Evolutionary conservation across 1,140 invertebrate genomes (phyloP).

Genomic region (Drosophila prosaltans): DNA sequence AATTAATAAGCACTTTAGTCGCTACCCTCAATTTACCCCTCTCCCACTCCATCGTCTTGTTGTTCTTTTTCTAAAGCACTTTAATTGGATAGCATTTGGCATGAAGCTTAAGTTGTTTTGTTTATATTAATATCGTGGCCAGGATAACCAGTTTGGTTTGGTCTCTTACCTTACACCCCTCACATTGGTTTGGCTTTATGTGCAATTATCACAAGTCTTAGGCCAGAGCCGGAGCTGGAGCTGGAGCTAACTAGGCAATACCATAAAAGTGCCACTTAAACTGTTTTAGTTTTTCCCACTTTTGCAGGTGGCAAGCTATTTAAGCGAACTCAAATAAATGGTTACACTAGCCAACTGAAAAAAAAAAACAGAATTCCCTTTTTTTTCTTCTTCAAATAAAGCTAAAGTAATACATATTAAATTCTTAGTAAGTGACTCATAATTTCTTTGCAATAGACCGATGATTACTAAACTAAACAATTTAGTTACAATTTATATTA

Average conservation of each 20-base stretch:
- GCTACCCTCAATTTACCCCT: slow-evolving; percentile 18
- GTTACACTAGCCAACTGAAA: slow-evolving; percentile 1
- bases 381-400: background rate
- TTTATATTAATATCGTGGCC: slow-evolving; percentile 67
- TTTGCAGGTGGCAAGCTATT: slow-evolving; percentile 52
- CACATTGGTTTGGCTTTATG: slow-evolving; percentile 4
- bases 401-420: background rate
- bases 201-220: slow-evolving; percentile 59
- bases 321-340: slow-evolving; percentile 2
- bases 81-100: slow-evolving; percentile 69
- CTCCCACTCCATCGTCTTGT: background rate
- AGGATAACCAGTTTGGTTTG: slow-evolving; percentile 52
- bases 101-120: slow-evolving; percentile 35
- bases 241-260: slow-evolving; percentile 44
- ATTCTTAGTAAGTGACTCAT: background rate
- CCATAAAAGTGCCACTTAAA: slow-evolving; percentile 79
- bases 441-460: background rate
- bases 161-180: background rate
- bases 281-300: slow-evolving; percentile 68
- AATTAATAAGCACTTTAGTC: slow-evolving; percentile 77
- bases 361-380: background rate
- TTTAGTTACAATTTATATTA: too few relatives aligned
- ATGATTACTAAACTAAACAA: too few relatives aligned
- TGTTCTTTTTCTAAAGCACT: slow-evolving; percentile 8
- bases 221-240: slow-evolving; percentile 24